phyloP scores from a whole-genome alignment of 1,140 invertebrate species.

The Drosophila sucinea region DNA sequence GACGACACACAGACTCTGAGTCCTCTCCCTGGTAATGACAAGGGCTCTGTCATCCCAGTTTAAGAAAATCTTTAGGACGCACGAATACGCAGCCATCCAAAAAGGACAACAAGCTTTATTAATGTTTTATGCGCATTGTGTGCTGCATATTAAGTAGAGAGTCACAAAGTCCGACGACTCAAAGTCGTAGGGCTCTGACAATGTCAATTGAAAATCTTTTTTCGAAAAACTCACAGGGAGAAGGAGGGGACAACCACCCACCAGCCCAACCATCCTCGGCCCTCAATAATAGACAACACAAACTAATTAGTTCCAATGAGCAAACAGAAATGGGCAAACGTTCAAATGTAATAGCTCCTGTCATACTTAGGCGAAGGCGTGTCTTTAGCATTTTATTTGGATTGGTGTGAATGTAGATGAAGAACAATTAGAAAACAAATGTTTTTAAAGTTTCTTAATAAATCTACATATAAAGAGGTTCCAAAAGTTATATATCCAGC shows the following conservation, averaged over 20 bases:
- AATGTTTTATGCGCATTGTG: slow-evolving; percentile 81
- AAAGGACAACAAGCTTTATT: slow-evolving; percentile 81
- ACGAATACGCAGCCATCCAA: slow-evolving; percentile 59
- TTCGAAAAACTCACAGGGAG: slow-evolving; percentile 22
- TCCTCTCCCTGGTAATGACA: slow-evolving; percentile 72
- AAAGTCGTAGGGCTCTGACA: slow-evolving; percentile 45
- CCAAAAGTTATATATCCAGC: not conserved
- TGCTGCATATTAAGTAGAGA: slow-evolving; percentile 69
- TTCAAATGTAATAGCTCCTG: slow-evolving; percentile 42
- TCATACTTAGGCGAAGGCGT: slow-evolving; percentile 1
- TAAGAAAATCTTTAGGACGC: slow-evolving; percentile 36
- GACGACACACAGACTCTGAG: not conserved
- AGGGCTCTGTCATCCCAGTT: slow-evolving; percentile 50
- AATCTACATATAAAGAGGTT: not conserved
- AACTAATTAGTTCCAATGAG: slow-evolving; percentile 80
- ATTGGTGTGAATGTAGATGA: not conserved
- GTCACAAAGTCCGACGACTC: not conserved
- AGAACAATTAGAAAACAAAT: not conserved
- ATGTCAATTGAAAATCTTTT: slow-evolving; percentile 78
- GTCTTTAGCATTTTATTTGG: slow-evolving; percentile 9
- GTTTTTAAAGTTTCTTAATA: not conserved
- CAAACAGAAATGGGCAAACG: slow-evolving; percentile 59
- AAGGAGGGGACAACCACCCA: too few relatives aligned
- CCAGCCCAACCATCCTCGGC: not conserved
- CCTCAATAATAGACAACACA: slow-evolving; percentile 71